Percentiles rank a stretch among this genome's conserved stretches.
Conservation (phyloP, 2,797 vertebrate species). For the Sebastes jordani region DNA sequence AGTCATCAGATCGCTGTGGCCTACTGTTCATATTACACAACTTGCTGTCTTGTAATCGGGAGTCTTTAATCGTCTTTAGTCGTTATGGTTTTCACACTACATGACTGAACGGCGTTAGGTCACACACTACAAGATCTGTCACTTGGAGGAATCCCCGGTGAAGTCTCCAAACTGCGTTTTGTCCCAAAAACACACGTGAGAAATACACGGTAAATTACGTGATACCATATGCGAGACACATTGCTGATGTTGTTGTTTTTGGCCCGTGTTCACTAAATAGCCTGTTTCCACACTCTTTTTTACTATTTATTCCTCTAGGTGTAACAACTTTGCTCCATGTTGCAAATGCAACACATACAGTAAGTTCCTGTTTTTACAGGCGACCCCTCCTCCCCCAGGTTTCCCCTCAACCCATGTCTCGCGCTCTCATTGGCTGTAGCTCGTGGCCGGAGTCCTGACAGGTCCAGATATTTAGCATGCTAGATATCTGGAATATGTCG, state of each 20-base stretch:
- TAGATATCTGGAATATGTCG: background rate
- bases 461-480: background rate
- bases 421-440: background rate
- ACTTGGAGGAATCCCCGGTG: too few species aligned
- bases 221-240: background rate
- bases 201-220: background rate
- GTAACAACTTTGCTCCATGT: background rate
- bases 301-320: background rate
- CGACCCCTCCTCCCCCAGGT: background rate
- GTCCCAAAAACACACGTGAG: background rate
- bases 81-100: background rate
- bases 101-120: fast-evolving
- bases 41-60: too few species aligned
- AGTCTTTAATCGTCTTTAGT: background rate
- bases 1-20: too few species aligned
- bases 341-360: background rate
- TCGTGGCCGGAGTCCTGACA: background rate
- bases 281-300: background rate
- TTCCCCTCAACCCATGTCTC: background rate
- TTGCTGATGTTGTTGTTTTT: background rate
- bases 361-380: background rate
- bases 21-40: too few species aligned
- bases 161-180: background rate
- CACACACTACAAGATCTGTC: background rate
- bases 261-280: background rate